phyloP scores from a whole-genome alignment of 92 coral and sea anemone genomes.

The Siderastrea siderea region DNA sequence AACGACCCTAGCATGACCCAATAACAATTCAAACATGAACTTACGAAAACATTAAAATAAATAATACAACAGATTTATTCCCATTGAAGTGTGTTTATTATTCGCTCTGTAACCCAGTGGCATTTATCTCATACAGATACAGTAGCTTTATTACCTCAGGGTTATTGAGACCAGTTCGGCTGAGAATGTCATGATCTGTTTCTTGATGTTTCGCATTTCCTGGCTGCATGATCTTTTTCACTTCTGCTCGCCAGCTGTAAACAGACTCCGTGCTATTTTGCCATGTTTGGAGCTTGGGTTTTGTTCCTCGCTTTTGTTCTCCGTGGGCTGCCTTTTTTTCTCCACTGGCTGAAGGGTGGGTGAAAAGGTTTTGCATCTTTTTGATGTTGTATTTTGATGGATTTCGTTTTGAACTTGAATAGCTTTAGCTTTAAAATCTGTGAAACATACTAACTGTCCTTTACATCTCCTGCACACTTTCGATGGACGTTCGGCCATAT shows the following conservation, averaged over 20 bases:
- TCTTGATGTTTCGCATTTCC: not conserved
- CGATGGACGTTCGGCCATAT: constrained; percentile 30
- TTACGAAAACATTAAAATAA: too few species aligned
- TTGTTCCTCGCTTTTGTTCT: not conserved
- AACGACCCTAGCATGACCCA: too few species aligned
- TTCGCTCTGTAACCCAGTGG: too few species aligned
- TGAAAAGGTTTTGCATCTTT: constrained; percentile 41
- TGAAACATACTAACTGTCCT: constrained; percentile 28
- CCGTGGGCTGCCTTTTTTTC: not conserved
- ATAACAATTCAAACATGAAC: too few species aligned
- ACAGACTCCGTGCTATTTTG: not conserved
- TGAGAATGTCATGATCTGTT: constrained; percentile 16
- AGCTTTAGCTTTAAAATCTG: constrained; percentile 20
- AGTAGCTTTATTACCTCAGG: constrained; percentile 24
- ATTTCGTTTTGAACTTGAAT: constrained; percentile 5
- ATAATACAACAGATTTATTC: too few species aligned
- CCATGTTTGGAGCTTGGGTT: not conserved
- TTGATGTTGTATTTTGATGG: constrained; percentile 7
- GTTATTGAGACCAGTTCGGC: constrained; percentile 27
- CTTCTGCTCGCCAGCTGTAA: not conserved
- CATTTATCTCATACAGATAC: too few species aligned
- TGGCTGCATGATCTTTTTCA: not conserved
- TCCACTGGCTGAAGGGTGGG: constrained; percentile 4
- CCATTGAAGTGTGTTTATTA: too few species aligned
- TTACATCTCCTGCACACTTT: constrained; percentile 48